phyloP scores from a whole-genome alignment of 2,888 invertebrate species.

The Drosophila nr. perissopoda region DNA sequence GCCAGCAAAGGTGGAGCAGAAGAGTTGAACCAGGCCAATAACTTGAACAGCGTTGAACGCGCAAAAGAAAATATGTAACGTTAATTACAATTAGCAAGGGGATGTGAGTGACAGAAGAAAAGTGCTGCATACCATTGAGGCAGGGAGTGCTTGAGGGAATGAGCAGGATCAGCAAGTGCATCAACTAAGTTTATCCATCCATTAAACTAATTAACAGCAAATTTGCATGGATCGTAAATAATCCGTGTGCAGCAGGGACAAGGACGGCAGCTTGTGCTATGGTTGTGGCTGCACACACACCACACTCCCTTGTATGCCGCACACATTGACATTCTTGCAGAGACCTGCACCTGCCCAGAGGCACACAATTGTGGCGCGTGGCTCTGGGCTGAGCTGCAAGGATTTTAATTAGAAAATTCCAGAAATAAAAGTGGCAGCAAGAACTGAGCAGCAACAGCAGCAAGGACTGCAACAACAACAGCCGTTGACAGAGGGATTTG shows the following conservation, averaged over 20 bases:
- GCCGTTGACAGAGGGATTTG: constrained; percentile 66
- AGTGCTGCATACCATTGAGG: constrained; percentile 56
- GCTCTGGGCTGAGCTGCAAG: constrained; percentile 47
- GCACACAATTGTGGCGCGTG: constrained; percentile 61
- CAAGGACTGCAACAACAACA: constrained; percentile 26
- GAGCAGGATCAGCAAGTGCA: constrained; percentile 59
- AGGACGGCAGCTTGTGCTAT: constrained; percentile 39
- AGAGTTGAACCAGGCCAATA: background rate
- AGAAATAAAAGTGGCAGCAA: constrained; percentile 67
- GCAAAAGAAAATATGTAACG: constrained; percentile 68
- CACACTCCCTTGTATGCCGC: constrained; percentile 11
- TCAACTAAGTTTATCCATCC: constrained; percentile 81
- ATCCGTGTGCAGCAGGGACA: constrained; percentile 59
- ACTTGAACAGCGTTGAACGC: constrained; percentile 5
- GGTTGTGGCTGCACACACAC: constrained; percentile 49
- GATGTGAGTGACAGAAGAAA: constrained; percentile 60
- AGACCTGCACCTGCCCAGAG: constrained; percentile 53
- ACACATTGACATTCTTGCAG: constrained; percentile 11
- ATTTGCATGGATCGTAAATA: constrained; percentile 82
- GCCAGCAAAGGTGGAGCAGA: constrained; percentile 11
- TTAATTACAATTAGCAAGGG: constrained; percentile 76
- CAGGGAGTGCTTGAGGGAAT: constrained; percentile 19
- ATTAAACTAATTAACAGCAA: constrained; percentile 82
- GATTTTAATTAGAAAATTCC: constrained; percentile 81
- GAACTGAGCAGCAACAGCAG: constrained; percentile 42